Evolutionary conservation across 2,113 vertebrate species (phyloP).

Genomic region (Colaptes auratus): DNA sequence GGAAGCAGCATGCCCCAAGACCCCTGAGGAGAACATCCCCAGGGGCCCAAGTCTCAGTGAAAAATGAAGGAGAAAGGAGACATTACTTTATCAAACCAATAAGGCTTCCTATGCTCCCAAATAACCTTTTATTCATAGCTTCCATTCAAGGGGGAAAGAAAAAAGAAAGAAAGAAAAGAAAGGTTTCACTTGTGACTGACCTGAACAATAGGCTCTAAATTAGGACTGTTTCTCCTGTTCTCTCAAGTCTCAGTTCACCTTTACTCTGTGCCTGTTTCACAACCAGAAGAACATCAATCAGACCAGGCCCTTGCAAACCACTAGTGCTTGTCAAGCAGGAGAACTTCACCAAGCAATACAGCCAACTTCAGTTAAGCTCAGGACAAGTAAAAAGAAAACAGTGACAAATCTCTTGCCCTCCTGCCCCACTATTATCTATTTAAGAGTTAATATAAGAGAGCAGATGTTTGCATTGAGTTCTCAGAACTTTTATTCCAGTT

Average conservation of each 20-base stretch:
- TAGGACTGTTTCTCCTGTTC: neutral
- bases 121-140: neutral
- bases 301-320: neutral
- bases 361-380: neutral
- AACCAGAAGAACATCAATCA: neutral
- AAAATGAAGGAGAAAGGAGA: neutral
- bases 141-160: neutral
- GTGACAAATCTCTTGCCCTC: neutral
- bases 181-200: neutral
- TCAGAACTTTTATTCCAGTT: neutral
- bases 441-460: neutral
- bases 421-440: neutral
- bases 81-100: neutral
- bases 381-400: neutral
- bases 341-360: neutral
- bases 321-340: too few species aligned
- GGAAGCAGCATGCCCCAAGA: accelerated
- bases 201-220: neutral
- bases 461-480: neutral
- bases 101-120: neutral
- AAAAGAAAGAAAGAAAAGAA: too few species aligned
- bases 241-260: neutral
- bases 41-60: neutral
- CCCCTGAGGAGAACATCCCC: neutral
- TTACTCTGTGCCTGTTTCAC: neutral